Conservation (phyloP, 2,113 vertebrate species). For the Erythrocebus patas region DNA sequence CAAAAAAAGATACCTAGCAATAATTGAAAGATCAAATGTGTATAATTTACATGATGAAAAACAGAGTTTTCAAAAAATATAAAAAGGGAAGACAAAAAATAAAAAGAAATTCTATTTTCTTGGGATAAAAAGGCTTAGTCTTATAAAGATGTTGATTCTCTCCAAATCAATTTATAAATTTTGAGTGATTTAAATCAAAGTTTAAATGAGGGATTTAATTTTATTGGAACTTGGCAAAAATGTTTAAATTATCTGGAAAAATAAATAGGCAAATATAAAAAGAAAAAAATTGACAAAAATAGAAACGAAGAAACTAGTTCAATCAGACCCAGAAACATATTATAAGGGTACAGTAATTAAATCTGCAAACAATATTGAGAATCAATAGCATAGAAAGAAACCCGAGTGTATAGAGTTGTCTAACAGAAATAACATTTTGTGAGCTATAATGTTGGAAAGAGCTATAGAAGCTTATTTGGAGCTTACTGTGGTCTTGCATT, state of each 20-base stretch:
- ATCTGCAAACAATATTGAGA: neutral
- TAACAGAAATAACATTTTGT: neutral
- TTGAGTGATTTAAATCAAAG: neutral
- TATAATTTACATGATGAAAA: neutral
- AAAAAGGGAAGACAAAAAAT: neutral
- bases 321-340: neutral
- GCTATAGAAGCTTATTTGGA: neutral
- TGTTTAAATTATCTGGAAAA: neutral
- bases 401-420: neutral
- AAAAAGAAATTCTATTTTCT: neutral
- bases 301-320: slow-evolving; percentile 14
- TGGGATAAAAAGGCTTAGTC: neutral
- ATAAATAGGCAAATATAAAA: neutral
- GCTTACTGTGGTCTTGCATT: neutral
- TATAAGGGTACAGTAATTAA: neutral
- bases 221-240: neutral
- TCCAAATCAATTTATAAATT: slow-evolving; percentile 29
- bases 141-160: neutral
- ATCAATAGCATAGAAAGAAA: neutral
- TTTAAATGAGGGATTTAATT: neutral
- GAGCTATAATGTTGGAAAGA: neutral
- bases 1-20: neutral
- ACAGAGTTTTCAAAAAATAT: neutral
- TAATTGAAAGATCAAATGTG: slow-evolving; percentile 1
- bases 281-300: neutral